Percentiles rank a stretch among this genome's conserved stretches.
Evolutionary conservation across 2,888 invertebrate genomes (phyloP).

Genomic region (Acanthosepion esculentum): DNA sequence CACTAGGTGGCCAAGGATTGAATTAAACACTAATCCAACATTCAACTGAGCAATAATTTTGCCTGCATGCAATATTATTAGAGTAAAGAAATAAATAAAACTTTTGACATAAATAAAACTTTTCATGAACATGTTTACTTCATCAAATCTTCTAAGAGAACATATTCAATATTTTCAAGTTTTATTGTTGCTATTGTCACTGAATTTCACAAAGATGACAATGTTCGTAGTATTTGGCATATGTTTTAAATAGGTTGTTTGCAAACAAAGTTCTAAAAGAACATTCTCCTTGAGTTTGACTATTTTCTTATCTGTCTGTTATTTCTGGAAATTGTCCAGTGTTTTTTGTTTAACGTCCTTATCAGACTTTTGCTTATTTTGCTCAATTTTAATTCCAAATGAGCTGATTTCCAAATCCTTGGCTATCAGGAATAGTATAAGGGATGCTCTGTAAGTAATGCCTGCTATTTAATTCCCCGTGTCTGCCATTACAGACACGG

Average conservation of each 20-base stretch:
- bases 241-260: background rate
- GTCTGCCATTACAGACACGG: too few relatives aligned
- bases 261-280: background rate
- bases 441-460: too few relatives aligned
- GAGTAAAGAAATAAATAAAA: background rate
- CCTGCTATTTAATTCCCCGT: too few relatives aligned
- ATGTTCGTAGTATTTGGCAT: background rate
- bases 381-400: background rate
- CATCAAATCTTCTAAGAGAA: background rate
- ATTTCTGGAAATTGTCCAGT: background rate
- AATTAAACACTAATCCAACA: background rate
- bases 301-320: background rate
- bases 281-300: background rate
- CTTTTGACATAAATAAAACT: background rate
- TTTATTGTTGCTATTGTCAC: background rate
- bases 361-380: too few relatives aligned
- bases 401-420: background rate
- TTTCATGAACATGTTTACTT: background rate
- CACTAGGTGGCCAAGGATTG: background rate
- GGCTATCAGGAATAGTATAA: background rate
- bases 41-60: background rate
- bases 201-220: background rate
- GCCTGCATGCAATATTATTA: background rate
- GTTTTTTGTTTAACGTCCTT: background rate
- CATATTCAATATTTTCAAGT: constrained; percentile 33